Percentiles rank a stretch among this genome's conserved stretches.
Evolutionary conservation across 1,140 invertebrate genomes (phyloP).

Genomic region (Drosophila nigromelanica): DNA sequence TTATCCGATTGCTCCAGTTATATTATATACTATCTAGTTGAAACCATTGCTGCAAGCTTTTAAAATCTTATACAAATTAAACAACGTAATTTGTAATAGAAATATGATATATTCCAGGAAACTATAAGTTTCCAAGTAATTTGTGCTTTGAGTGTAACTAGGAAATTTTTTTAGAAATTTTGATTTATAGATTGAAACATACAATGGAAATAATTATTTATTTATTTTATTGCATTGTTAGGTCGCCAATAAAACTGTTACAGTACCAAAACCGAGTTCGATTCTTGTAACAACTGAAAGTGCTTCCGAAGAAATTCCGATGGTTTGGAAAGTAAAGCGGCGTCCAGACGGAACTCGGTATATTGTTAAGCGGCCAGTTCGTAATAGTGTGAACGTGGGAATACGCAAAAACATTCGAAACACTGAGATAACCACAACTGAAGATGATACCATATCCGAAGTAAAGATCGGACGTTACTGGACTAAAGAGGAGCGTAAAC

Average conservation of each 20-base stretch:
- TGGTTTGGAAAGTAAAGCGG: constrained; percentile 93
- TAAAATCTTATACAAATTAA: no score
- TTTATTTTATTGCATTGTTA: constrained; percentile 8
- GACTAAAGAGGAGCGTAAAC: constrained; percentile 91
- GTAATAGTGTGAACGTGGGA: constrained; percentile 86
- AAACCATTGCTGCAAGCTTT: no score
- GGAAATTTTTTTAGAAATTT: no score
- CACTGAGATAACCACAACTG: constrained; percentile 89
- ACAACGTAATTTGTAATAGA: no score
- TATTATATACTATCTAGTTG: no score
- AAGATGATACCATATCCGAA: constrained; percentile 93
- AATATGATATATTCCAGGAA: no score
- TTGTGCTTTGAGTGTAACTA: no score
- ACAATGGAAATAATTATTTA: neutral
- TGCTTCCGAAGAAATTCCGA: constrained; percentile 76
- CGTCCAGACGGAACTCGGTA: constrained; percentile 91
- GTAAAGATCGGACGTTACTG: constrained; percentile 92
- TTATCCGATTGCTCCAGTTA: no score
- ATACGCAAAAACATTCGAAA: constrained; percentile 85
- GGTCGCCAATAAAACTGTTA: constrained; percentile 52
- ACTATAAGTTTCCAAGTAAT: no score
- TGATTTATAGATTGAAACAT: no score
- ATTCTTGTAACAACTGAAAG: constrained; percentile 34
- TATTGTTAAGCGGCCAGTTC: constrained; percentile 89
- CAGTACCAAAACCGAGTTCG: constrained; percentile 30